phyloP scores from a whole-genome alignment of 2,888 invertebrate genomes.

The Andrena bicolor region DNA sequence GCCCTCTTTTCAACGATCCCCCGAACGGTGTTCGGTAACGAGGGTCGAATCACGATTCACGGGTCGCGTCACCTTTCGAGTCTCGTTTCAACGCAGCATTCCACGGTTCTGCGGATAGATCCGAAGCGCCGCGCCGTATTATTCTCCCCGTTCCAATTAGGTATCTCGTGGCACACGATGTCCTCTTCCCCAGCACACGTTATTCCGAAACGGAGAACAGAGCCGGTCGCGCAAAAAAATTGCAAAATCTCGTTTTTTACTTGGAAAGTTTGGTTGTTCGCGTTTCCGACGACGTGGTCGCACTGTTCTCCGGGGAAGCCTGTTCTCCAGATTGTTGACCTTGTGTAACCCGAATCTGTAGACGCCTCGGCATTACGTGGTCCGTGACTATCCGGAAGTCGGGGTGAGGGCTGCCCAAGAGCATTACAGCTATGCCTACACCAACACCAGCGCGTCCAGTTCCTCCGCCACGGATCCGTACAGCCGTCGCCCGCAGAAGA shows the following conservation, averaged over 20 bases:
- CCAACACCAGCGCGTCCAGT: slow-evolving; percentile 87
- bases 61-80: too few relatives aligned
- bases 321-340: slow-evolving; percentile 75
- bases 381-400: slow-evolving; percentile 90
- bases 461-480: slow-evolving; percentile 86
- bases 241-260: too few relatives aligned
- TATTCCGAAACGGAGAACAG: slow-evolving; percentile 63
- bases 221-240: too few relatives aligned
- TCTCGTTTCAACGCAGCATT: not conserved
- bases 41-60: not conserved
- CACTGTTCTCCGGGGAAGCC: slow-evolving; percentile 56
- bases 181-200: slow-evolving; percentile 28
- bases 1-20: not conserved
- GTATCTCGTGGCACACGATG: slow-evolving; percentile 35
- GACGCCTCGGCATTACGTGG: slow-evolving; percentile 96
- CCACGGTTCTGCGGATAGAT: not conserved
- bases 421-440: slow-evolving; percentile 94
- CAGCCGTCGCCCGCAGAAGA: slow-evolving; percentile 87
- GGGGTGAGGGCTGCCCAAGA: slow-evolving; percentile 88
- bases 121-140: slow-evolving; percentile 11
- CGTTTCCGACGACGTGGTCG: not conserved
- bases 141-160: slow-evolving; percentile 5
- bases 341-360: slow-evolving; percentile 84
- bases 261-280: too few relatives aligned
- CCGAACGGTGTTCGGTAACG: not conserved